Percentiles rank a stretch among this genome's conserved stretches.
phyloP scores from a whole-genome alignment of 2,888 invertebrate genomes.

The Epinotia ramella region DNA sequence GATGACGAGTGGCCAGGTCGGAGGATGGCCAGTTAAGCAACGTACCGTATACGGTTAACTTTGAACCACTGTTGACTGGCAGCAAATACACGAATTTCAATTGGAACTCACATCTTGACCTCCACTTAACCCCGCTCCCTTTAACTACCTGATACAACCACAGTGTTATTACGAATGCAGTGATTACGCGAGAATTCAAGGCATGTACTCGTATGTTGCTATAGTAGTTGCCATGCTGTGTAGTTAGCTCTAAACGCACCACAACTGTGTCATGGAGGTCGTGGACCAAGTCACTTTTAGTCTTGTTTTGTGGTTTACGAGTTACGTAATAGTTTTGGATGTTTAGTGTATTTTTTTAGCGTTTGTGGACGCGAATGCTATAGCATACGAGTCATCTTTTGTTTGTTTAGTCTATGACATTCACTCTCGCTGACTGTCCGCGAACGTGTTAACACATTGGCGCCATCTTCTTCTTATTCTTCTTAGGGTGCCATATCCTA shows the following conservation, averaged over 20 bases:
- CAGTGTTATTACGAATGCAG: conserved; percentile 75
- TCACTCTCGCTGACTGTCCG: no score
- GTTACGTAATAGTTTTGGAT: conserved; percentile 5
- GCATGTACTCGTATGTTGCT: conserved; percentile 68
- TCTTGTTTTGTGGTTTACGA: conserved; percentile 58
- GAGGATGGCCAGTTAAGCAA: no score
- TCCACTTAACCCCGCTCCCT: conserved; percentile 59
- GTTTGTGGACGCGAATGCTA: no score
- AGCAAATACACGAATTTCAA: background rate
- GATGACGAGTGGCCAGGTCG: no score
- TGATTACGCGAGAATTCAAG: conserved; percentile 74
- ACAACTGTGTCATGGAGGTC: conserved; percentile 67
- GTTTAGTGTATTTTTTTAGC: background rate
- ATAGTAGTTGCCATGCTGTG: conserved; percentile 16
- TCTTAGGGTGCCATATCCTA: no score
- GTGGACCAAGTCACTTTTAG: conserved; percentile 68
- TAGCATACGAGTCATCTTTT: no score
- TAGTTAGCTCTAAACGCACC: conserved; percentile 51
- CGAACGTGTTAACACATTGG: no score
- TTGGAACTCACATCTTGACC: background rate
- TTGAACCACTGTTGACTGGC: background rate
- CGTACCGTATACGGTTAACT: background rate
- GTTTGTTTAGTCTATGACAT: no score
- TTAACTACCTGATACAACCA: conserved; percentile 62
- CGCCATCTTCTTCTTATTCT: no score